Conservation (phyloP, 2,113 vertebrate genomes). For the Rallus limicola region DNA sequence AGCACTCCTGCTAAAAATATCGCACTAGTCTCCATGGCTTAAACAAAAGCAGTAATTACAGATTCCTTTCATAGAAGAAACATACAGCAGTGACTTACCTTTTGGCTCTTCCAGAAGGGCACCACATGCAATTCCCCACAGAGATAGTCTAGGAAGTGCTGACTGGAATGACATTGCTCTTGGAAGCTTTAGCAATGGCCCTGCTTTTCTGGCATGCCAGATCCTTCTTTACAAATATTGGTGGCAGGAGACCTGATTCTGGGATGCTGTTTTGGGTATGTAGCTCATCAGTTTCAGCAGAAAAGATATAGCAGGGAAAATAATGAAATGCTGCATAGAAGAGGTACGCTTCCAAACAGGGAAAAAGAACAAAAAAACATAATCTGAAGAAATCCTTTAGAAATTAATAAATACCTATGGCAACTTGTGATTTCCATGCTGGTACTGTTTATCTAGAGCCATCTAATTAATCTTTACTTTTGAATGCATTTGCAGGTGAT, state of each 20-base stretch:
- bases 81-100: constrained; percentile 54
- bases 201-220: constrained; percentile 56
- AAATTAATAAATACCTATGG: neutral
- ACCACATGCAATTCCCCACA: neutral
- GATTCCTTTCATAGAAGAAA: neutral
- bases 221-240: constrained; percentile 11
- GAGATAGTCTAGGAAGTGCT: neutral
- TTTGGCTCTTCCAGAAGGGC: constrained; percentile 64
- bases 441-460: neutral
- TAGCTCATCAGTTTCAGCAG: constrained; percentile 21
- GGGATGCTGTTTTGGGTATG: neutral
- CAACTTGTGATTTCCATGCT: neutral
- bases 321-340: neutral
- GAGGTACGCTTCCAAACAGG: neutral
- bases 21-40: neutral
- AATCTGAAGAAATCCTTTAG: neutral
- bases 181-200: constrained; percentile 13
- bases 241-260: neutral
- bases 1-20: neutral
- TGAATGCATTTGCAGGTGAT: neutral
- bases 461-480: neutral
- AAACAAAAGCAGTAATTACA: neutral
- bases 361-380: neutral
- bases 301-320: neutral
- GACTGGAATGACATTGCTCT: neutral